Percentiles rank a stretch among this genome's conserved stretches.
phyloP scores from a whole-genome alignment of 1,140 invertebrate genomes.

The Trachelipus rathkii region DNA sequence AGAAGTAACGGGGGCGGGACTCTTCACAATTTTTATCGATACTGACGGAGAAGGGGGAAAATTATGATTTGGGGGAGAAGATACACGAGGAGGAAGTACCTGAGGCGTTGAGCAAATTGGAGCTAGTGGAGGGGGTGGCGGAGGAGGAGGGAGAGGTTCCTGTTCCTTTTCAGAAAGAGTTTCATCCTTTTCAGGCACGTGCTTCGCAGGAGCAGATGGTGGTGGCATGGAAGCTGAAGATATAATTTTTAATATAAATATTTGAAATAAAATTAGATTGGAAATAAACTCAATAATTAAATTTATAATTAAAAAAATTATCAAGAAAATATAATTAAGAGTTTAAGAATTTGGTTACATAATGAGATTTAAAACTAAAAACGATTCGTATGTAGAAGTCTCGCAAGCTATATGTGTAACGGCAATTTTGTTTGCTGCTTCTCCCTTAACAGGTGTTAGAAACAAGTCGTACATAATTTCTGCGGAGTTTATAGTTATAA shows the following conservation, averaged over 20 bases:
- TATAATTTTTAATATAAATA: neutral
- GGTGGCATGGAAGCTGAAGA: neutral
- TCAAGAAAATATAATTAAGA: too few species aligned
- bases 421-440: too few species aligned
- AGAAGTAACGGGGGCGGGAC: slow-evolving; percentile 59
- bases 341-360: too few species aligned
- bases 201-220: neutral
- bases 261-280: too few species aligned
- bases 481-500: too few species aligned
- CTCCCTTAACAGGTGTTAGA: too few species aligned
- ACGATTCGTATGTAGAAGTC: too few species aligned
- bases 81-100: slow-evolving; percentile 11
- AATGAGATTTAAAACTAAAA: too few species aligned
- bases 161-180: neutral
- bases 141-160: slow-evolving; percentile 22
- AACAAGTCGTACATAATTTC: too few species aligned
- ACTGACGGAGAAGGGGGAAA: slow-evolving; percentile 60
- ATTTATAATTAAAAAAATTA: too few species aligned
- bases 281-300: too few species aligned
- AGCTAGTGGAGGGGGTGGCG: slow-evolving; percentile 26
- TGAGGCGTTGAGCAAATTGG: neutral
- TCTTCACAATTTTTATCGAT: slow-evolving; percentile 71
- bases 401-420: too few species aligned
- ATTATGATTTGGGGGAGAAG: slow-evolving; percentile 22
- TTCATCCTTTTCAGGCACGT: neutral